Evolutionary conservation across 2,113 vertebrate species (phyloP).

Genomic region (Osmerus mordax): DNA sequence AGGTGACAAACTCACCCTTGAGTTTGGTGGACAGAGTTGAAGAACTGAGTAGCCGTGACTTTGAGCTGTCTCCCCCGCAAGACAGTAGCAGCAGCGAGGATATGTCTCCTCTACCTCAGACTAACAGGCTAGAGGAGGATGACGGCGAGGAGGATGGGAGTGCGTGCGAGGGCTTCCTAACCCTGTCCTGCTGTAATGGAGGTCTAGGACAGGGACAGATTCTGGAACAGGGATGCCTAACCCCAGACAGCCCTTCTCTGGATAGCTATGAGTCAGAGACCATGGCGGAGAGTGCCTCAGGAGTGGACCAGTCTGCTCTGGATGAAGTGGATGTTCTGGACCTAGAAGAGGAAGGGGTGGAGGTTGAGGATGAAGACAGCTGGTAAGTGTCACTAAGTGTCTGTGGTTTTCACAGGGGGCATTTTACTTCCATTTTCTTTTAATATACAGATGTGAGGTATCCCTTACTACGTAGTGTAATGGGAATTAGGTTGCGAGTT

Average conservation of each 20-base stretch:
- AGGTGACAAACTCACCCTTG: slow-evolving; percentile 56
- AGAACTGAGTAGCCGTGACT: slow-evolving; percentile 43
- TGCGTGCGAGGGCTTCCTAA: slow-evolving; percentile 46
- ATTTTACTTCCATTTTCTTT: not conserved
- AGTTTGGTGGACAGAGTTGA: slow-evolving; percentile 55
- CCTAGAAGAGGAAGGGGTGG: slow-evolving; percentile 74
- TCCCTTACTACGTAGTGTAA: no score
- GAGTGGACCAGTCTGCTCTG: slow-evolving; percentile 65
- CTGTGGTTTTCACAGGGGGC: not conserved
- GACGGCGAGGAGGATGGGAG: slow-evolving; percentile 24
- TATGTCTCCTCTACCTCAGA: slow-evolving; percentile 50
- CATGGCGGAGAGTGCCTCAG: slow-evolving; percentile 56
- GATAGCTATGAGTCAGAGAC: slow-evolving; percentile 66
- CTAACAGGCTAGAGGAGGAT: slow-evolving; percentile 43
- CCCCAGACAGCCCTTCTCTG: slow-evolving; percentile 39
- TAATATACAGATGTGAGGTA: no score
- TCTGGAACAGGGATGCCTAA: slow-evolving; percentile 40
- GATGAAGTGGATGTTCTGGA: slow-evolving; percentile 86
- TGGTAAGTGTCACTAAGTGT: slow-evolving; percentile 74
- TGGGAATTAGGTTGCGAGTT: no score
- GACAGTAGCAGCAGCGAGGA: slow-evolving; percentile 55
- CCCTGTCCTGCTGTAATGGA: slow-evolving; percentile 37
- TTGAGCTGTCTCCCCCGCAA: slow-evolving; percentile 48
- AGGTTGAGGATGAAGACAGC: slow-evolving; percentile 80
- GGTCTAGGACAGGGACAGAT: slow-evolving; percentile 27